phyloP scores from a whole-genome alignment of 2,113 vertebrate genomes.

The Corythaixoides concolor region DNA sequence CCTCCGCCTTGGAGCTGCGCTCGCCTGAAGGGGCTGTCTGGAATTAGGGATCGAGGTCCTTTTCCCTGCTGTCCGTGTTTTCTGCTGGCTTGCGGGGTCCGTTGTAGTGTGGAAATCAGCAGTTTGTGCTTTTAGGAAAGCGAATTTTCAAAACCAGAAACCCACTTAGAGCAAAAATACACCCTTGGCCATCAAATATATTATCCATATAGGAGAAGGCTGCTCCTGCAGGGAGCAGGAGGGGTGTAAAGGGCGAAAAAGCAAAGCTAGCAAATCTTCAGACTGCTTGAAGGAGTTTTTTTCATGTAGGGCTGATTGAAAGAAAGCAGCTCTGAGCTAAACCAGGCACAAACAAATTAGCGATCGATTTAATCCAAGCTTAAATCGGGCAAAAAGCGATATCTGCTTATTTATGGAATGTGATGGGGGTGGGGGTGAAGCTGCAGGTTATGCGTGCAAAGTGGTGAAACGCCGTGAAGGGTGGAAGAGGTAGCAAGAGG shows the following conservation, averaged over 20 bases:
- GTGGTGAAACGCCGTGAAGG: accelerated
- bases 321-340: background rate
- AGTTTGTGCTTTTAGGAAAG: no score
- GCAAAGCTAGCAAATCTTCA: background rate
- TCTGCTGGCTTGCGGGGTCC: accelerated
- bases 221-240: no score
- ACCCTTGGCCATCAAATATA: accelerated
- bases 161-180: accelerated
- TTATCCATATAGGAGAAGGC: accelerated
- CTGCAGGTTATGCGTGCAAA: no score
- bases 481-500: no score
- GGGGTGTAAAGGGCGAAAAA: background rate
- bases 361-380: accelerated
- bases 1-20: background rate
- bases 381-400: background rate
- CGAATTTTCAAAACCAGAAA: accelerated
- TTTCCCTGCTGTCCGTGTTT: accelerated
- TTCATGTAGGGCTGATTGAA: background rate
- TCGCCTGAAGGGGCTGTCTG: background rate
- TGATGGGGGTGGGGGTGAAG: no score
- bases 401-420: accelerated
- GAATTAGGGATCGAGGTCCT: accelerated
- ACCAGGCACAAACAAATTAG: no score
- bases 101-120: accelerated
- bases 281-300: background rate